Evolutionary conservation across 2,888 invertebrate genomes (phyloP), one percentile per base, ranked within the genome.

Genomic region (Shargacucullia verbasci): DNA sequence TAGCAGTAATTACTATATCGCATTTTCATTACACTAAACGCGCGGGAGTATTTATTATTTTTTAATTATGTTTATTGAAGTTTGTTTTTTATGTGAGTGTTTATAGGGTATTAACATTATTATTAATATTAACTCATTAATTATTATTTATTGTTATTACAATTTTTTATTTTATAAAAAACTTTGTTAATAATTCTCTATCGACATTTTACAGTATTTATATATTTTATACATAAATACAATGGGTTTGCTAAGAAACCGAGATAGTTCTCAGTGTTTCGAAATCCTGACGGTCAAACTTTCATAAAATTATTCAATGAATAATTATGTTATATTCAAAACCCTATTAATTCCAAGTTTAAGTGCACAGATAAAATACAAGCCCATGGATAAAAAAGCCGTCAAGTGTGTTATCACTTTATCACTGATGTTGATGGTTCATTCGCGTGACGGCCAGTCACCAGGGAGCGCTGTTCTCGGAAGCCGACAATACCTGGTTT

Each of bases 361-460:
- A 27, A 49, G 29, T 34, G 13, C 48, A 38, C 40, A 50, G 56
- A 65, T 37, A 38, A 52, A 52, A 37, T 27, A 31, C 41, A 25
- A 25, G 12, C n/a, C 47, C 20, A 40, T 39, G 44, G 50, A 59
- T 27, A 38, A 31, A 52, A 43, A 14, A 45, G 33, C 31, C 35
- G 13, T 49, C 20, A 41, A 67, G 64, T 41, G 29, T 45, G 14
- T 65, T 59, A 20, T 20, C 20, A 20, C 2, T 20, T 44, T 69
- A 67, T 59, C 43, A 55, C 66, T 79, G 78, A 81, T 81, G 77
- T 66, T 79, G 78, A 81, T 81, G 77, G 73, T 70, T 76, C 76
- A 63, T 74, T 82, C 70, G 81, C 81, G 78, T 82, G 81, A 71
- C 72, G 59, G 57, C 61, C 68, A 72, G 70, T 79, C 72, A 50